Conservation (phyloP, 2,113 vertebrate genomes). For the Bujurquina vittata region DNA sequence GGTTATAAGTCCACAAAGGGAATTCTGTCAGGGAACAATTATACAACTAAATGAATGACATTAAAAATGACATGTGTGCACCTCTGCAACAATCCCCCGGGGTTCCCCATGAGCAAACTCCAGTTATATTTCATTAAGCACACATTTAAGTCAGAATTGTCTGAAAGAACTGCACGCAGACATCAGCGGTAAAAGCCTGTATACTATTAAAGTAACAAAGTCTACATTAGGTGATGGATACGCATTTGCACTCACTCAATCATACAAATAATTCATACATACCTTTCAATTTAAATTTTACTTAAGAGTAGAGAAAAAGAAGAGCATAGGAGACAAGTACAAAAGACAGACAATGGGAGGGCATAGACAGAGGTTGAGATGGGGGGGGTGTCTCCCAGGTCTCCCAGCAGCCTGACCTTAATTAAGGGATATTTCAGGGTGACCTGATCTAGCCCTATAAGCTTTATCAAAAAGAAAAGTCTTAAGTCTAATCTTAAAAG, state of each 20-base stretch:
- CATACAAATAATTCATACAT: background rate
- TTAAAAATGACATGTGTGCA: background rate
- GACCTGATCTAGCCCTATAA: background rate
- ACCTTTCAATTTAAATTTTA: background rate
- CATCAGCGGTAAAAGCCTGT: background rate
- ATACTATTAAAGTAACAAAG: background rate
- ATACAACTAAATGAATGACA: background rate
- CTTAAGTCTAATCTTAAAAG: background rate
- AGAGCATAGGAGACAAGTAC: too few species aligned
- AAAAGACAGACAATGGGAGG: too few species aligned
- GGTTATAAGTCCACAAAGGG: constrained; percentile 86
- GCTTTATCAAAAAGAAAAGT: background rate
- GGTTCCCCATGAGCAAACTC: background rate
- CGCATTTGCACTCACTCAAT: background rate
- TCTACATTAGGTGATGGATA: background rate
- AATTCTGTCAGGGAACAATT: constrained; percentile 76
- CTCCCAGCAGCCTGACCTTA: too few species aligned
- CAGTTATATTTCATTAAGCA: background rate
- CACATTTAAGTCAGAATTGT: background rate
- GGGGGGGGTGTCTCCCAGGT: too few species aligned
- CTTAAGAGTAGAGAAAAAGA: too few species aligned
- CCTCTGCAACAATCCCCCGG: background rate
- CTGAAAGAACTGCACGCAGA: background rate
- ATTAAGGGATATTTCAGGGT: too few species aligned
- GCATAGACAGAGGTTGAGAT: too few species aligned